Evolutionary conservation across 1,140 invertebrate species (phyloP), one percentile per base, ranked within the genome.

Genomic region (Rhizoglyphus robini): DNA sequence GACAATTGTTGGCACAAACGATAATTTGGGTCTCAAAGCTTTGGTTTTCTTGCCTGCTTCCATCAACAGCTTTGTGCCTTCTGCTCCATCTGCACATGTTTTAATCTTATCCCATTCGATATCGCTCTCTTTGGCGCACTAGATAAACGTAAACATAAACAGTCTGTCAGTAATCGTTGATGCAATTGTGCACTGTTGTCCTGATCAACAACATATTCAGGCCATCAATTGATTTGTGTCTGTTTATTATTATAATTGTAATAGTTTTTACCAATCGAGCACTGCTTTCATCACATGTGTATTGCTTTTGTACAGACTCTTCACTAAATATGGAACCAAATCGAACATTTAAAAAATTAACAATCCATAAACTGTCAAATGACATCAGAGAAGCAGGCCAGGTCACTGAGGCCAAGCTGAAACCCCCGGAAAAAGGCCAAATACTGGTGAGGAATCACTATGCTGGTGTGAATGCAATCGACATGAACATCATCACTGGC

Each of bases 391-490:
- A 65, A 11, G 18, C 64, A 18, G 64, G n/a, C 4, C 8, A 13
- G 1, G 25, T 49, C n/a, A 30, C 31, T 3, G 51, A 46, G 41
- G 64, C 3, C 25, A 8, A n/a, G 8, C n/a, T 65, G 13, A 11
- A 20, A 27, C 29, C 23, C 15, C 64, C 64, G 27, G 23, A 27
- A 25, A 38, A 38, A 32, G 64, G 34, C 18, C 23, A 65, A 47
- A 60, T 65, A 41, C 31, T 65, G 31, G 27, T 65, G 3, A 64
- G 48, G 29, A 62, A 63, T 23, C 67, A 63, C 27, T 69, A 63
- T 62, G 31, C 57, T 47, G 68, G 68, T 49, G 67, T 69, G 4
- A 69, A 69, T 66, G 67, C 68, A n/a, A 65, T 65, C 36, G 68
- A 69, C 34, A 54, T 68, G 11, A 68, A 66, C 57, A 57, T 65